Conservation (phyloP, 2,888 invertebrate species). For the Biston stratarius region DNA sequence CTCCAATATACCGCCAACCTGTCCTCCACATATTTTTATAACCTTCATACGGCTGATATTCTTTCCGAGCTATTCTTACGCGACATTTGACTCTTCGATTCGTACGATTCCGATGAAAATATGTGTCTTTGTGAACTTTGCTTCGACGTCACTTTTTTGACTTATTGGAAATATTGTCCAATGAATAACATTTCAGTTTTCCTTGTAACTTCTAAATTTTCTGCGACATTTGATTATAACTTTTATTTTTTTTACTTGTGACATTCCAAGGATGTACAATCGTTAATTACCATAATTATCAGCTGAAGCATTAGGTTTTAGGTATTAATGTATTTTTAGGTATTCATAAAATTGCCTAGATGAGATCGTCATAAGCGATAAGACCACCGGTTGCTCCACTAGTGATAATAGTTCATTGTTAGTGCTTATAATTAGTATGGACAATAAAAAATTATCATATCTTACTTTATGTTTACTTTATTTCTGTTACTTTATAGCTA, state of each 20-base stretch:
- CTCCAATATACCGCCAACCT: slow-evolving; percentile 81
- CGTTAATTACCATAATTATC: too few species aligned
- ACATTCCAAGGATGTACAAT: too few species aligned
- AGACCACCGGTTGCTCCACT: too few species aligned
- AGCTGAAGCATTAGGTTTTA: too few species aligned
- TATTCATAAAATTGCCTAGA: too few species aligned
- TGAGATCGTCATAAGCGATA: too few species aligned
- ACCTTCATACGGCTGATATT: slow-evolving; percentile 67
- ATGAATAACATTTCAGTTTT: not conserved
- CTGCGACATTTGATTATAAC: not conserved
- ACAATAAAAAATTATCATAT: too few species aligned
- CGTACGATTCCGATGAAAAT: slow-evolving; percentile 41
- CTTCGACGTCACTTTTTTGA: slow-evolving; percentile 9
- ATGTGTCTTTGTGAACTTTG: slow-evolving; percentile 20
- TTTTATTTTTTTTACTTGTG: not conserved
- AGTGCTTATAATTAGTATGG: too few species aligned
- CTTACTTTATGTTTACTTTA: too few species aligned
- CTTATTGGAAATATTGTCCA: slow-evolving; percentile 1
- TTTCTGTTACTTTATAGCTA: too few species aligned
- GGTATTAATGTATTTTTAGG: too few species aligned
- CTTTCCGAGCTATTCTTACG: slow-evolving; percentile 51
- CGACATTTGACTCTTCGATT: slow-evolving; percentile 65
- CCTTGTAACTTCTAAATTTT: not conserved
- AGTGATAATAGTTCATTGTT: too few species aligned
- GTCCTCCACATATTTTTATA: slow-evolving; percentile 83